phyloP scores from a whole-genome alignment of 1,140 invertebrate species.

The Hyles vespertilio region DNA sequence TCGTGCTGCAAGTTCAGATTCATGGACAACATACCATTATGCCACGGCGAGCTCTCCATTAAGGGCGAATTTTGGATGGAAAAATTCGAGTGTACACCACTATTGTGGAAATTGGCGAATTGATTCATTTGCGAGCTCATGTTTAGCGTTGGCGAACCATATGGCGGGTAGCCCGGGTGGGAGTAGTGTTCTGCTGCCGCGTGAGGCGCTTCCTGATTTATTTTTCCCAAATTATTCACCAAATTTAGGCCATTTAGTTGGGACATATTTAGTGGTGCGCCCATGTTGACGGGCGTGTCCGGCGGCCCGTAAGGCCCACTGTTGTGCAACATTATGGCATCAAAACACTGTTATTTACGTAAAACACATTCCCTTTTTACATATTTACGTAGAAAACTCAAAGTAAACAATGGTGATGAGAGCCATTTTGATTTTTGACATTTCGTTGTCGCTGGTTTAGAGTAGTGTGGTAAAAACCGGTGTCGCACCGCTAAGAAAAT shows the following conservation, averaged over 20 bases:
- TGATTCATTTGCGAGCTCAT: slow-evolving; percentile 38
- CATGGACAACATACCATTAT: slow-evolving; percentile 51
- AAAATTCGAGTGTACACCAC: slow-evolving; percentile 36
- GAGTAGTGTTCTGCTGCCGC: slow-evolving; percentile 34
- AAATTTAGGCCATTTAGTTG: slow-evolving; percentile 41
- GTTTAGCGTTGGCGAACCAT: slow-evolving; percentile 34
- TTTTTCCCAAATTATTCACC: slow-evolving; percentile 50
- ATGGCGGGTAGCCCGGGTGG: slow-evolving; percentile 40
- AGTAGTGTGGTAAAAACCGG: no score
- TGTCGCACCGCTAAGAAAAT: no score
- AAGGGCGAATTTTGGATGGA: slow-evolving; percentile 29
- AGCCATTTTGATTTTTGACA: slow-evolving; percentile 51
- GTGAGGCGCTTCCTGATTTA: slow-evolving; percentile 33
- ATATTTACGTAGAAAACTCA: slow-evolving; percentile 32
- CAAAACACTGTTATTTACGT: slow-evolving; percentile 22
- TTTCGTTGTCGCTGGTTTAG: slow-evolving; percentile 8
- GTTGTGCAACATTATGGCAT: slow-evolving; percentile 61
- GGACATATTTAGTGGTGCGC: slow-evolving; percentile 45
- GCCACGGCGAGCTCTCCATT: slow-evolving; percentile 34
- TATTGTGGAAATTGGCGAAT: slow-evolving; percentile 43
- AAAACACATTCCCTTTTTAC: slow-evolving; percentile 25
- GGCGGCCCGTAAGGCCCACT: slow-evolving; percentile 53
- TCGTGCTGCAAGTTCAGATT: slow-evolving; percentile 47
- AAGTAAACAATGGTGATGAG: slow-evolving; percentile 46
- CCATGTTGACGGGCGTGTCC: slow-evolving; percentile 49